Evolutionary conservation across 30 jellyfish, hydroid and myxozoan genomes (phyloP).

Genomic region (Hydractinia symbiolongicarpus): DNA sequence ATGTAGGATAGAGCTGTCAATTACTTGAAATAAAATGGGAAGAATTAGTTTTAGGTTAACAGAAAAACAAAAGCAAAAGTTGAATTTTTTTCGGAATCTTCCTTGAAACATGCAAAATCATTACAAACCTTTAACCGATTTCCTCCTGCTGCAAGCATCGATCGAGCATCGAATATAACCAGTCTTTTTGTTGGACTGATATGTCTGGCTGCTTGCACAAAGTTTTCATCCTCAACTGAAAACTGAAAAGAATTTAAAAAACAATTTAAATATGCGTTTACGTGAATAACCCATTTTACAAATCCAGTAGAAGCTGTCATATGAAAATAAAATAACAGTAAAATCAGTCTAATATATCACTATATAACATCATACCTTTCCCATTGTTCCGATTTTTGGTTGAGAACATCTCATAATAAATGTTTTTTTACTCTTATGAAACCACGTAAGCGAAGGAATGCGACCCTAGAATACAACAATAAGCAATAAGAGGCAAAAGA

Average conservation of each 20-base stretch:
- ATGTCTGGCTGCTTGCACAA: conserved; percentile 59
- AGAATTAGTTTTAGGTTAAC: too few relatives aligned
- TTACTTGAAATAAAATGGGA: too few relatives aligned
- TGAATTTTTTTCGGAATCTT: too few relatives aligned
- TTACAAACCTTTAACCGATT: conserved; percentile 67
- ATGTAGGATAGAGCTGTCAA: too few relatives aligned
- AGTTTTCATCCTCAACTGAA: conserved; percentile 62
- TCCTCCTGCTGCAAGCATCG: conserved; percentile 98
- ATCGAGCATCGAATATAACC: conserved; percentile 87
- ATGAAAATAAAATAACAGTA: background rate
- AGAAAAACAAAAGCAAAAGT: too few relatives aligned
- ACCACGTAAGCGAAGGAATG: conserved; percentile 80
- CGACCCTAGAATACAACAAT: conserved; percentile 59
- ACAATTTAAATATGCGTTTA: background rate
- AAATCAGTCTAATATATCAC: background rate
- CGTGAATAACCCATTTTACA: background rate
- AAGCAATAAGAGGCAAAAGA: background rate
- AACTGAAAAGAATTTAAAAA: conserved; percentile 28
- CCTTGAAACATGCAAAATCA: background rate
- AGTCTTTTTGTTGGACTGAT: conserved; percentile 49
- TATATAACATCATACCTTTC: conserved; percentile 42
- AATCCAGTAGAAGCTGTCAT: background rate
- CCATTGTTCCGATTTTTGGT: conserved; percentile 86
- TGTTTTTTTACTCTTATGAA: conserved; percentile 41
- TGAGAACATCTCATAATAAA: conserved; percentile 90